Evolutionary conservation across 2,888 invertebrate genomes (phyloP).

Genomic region (Caenorhabditis afra): DNA sequence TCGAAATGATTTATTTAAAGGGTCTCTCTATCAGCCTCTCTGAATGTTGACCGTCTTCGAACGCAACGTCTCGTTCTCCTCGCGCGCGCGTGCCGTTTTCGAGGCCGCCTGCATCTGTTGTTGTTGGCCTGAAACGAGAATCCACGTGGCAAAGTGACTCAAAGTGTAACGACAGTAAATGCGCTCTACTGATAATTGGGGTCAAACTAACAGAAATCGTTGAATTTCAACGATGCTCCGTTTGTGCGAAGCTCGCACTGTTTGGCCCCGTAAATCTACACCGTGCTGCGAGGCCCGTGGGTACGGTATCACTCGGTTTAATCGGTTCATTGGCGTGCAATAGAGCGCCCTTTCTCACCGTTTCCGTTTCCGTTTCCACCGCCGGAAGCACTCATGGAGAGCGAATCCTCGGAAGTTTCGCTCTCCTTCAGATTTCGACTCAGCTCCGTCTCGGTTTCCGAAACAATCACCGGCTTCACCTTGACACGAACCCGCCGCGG

Average conservation of each 20-base stretch:
- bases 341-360: too few species aligned
- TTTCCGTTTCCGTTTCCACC: background rate
- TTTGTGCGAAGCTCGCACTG: too few species aligned
- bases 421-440: constrained; percentile 25
- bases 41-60: constrained; percentile 29
- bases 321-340: too few species aligned
- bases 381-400: constrained; percentile 5
- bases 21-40: constrained; percentile 18
- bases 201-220: too few species aligned
- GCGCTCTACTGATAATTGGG: too few species aligned
- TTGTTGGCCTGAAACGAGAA: too few species aligned
- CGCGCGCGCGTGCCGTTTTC: constrained; percentile 32
- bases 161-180: background rate
- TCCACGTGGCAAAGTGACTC: too few species aligned
- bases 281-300: too few species aligned
- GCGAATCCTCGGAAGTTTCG: constrained; percentile 25
- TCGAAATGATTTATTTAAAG: too few species aligned
- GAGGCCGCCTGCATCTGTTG: constrained; percentile 22
- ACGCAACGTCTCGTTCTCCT: constrained; percentile 32
- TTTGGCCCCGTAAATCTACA: too few species aligned
- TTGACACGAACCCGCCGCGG: constrained; percentile 27
- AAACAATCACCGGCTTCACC: constrained; percentile 28
- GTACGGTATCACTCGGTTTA: too few species aligned
- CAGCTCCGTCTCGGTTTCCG: constrained; percentile 44
- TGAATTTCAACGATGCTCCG: too few species aligned